Conservation (phyloP, 2,113 vertebrate genomes). For the Nothocercus nigrocapillus region DNA sequence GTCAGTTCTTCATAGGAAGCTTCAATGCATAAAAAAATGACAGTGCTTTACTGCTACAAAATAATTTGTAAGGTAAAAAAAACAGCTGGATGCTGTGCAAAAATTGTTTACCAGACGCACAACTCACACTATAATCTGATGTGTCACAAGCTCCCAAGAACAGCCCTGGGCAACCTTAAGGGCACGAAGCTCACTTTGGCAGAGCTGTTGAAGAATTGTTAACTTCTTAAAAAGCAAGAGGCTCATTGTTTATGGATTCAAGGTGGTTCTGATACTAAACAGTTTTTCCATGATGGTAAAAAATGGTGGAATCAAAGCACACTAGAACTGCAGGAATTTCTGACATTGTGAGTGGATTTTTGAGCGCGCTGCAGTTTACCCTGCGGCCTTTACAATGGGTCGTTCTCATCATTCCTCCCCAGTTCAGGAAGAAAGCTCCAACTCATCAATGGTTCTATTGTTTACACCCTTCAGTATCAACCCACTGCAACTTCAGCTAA, state of each 20-base stretch:
- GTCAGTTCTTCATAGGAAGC: not conserved
- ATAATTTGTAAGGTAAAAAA: not conserved
- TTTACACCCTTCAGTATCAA: not conserved
- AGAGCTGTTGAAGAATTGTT: not conserved
- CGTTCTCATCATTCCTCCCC: not conserved
- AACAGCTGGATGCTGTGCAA: not conserved
- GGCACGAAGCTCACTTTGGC: not conserved
- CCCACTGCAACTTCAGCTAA: not conserved
- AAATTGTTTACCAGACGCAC: accelerated
- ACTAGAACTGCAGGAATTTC: too few species aligned
- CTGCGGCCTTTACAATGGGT: not conserved
- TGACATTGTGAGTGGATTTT: not conserved
- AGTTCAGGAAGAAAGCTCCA: not conserved
- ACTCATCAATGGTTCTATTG: not conserved
- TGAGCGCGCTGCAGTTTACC: not conserved
- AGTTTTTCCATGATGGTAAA: not conserved
- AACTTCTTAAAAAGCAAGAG: not conserved
- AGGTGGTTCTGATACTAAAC: not conserved
- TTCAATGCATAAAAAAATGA: not conserved
- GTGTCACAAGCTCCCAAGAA: not conserved
- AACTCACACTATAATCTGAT: accelerated
- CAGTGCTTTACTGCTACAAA: not conserved
- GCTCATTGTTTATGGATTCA: not conserved
- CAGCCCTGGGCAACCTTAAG: accelerated
- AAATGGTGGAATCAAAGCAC: not conserved